Evolutionary conservation across 2,113 vertebrate genomes (phyloP).

Genomic region (Brachyhypopomus gauderio): DNA sequence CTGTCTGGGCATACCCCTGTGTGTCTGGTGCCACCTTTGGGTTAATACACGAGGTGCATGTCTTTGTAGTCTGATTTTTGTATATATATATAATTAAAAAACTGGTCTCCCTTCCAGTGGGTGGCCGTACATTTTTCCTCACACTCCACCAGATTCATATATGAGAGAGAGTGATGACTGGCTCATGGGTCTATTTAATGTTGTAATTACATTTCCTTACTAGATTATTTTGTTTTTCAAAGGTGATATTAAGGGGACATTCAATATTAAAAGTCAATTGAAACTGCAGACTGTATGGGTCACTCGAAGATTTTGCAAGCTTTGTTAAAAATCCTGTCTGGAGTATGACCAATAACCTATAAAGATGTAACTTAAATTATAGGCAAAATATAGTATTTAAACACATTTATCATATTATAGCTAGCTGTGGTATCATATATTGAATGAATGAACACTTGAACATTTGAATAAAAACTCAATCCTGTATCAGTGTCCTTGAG

Average conservation of each 20-base stretch:
- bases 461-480: neutral
- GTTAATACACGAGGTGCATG: conserved; percentile 16
- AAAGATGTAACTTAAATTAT: neutral
- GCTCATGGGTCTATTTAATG: too few relatives aligned
- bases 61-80: neutral
- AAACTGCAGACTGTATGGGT: too few relatives aligned
- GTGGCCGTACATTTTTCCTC: neutral
- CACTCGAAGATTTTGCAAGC: neutral
- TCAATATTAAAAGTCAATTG: too few relatives aligned
- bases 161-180: neutral
- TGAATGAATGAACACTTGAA: too few relatives aligned
- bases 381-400: neutral
- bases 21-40: conserved; percentile 35
- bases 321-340: neutral
- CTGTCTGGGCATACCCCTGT: neutral
- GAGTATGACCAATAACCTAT: neutral
- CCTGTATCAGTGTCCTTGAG: neutral
- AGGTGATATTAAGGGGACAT: too few relatives aligned
- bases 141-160: too few relatives aligned
- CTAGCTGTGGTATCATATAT: neutral
- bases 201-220: too few relatives aligned
- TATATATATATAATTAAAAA: too few relatives aligned
- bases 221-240: too few relatives aligned
- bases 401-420: neutral
- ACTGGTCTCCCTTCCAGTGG: neutral